phyloP scores from a whole-genome alignment of 2,113 vertebrate species.

The Odontesthes bonariensis region DNA sequence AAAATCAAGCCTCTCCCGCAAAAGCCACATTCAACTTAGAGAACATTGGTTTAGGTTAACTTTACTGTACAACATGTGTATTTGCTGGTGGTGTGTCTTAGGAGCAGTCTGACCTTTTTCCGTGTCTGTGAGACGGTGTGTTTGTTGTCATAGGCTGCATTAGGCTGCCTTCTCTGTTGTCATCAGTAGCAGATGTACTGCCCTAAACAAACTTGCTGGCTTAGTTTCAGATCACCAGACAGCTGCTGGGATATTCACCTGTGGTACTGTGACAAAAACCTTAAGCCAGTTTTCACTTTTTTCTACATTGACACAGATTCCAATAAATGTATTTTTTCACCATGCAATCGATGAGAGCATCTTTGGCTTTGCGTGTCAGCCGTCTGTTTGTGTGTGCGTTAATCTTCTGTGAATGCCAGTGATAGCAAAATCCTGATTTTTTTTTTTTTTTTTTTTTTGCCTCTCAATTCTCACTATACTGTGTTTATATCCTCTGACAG shows the following conservation, averaged over 20 bases:
- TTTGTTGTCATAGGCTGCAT: slow-evolving; percentile 62
- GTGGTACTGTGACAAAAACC: slow-evolving; percentile 81
- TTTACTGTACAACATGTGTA: slow-evolving; percentile 65
- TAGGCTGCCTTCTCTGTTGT: slow-evolving; percentile 59
- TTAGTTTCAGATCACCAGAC: slow-evolving; percentile 56
- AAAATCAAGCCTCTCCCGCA: slow-evolving; percentile 38
- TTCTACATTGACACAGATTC: slow-evolving; percentile 85
- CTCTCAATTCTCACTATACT: slow-evolving; percentile 16
- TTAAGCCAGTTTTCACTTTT: slow-evolving; percentile 81
- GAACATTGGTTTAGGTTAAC: slow-evolving; percentile 45
- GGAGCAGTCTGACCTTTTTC: slow-evolving; percentile 66
- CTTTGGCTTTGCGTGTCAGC: slow-evolving; percentile 59
- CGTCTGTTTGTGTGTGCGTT: slow-evolving; percentile 3
- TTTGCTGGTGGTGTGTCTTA: slow-evolving; percentile 67
- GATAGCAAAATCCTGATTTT: slow-evolving; percentile 15
- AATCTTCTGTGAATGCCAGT: slow-evolving; percentile 1
- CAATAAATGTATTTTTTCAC: slow-evolving; percentile 88
- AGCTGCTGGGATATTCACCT: slow-evolving; percentile 72
- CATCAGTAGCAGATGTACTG: slow-evolving; percentile 71
- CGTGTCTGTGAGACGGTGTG: slow-evolving; percentile 63
- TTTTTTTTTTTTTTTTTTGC: no score
- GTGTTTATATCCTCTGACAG: slow-evolving; percentile 70
- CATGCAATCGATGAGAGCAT: slow-evolving; percentile 70
- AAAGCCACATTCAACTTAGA: slow-evolving; percentile 48
- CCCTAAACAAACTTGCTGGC: slow-evolving; percentile 68